Percentiles rank a stretch among this genome's conserved stretches.
Conservation (phyloP, 2,113 vertebrate genomes). For the Polypterus senegalus region DNA sequence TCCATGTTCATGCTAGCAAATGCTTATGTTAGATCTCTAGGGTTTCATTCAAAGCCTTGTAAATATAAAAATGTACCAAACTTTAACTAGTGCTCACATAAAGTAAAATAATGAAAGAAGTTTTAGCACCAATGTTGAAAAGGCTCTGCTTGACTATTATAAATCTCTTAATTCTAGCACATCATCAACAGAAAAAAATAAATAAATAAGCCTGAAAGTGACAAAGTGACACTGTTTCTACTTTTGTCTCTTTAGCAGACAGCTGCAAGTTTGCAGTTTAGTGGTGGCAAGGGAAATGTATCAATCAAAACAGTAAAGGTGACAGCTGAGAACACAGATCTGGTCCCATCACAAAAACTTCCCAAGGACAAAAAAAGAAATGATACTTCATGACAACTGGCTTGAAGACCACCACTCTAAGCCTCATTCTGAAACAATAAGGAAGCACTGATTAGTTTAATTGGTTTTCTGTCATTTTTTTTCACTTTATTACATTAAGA, state of each 20-base stretch:
- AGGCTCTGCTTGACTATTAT: constrained; percentile 10
- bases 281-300: constrained; percentile 50
- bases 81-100: too few relatives aligned
- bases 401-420: constrained; percentile 29
- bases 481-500: too few relatives aligned
- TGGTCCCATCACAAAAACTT: constrained; percentile 53
- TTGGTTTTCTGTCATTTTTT: too few relatives aligned
- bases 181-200: too few relatives aligned
- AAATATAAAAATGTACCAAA: too few relatives aligned
- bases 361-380: constrained; percentile 72
- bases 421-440: constrained; percentile 32
- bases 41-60: too few relatives aligned
- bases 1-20: too few relatives aligned
- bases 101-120: too few relatives aligned
- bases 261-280: constrained; percentile 48
- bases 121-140: constrained; percentile 13
- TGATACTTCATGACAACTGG: constrained; percentile 56
- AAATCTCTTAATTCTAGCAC: constrained; percentile 20
- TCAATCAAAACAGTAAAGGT: constrained; percentile 57
- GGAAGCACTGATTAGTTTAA: too few relatives aligned
- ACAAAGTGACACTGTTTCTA: constrained; percentile 20
- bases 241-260: constrained; percentile 35
- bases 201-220: constrained; percentile 19
- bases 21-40: too few relatives aligned
- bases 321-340: constrained; percentile 67